These are phyloP conservation scores for Rhinogobio ventralis DNA, from an alignment of 2,797 vertebrate species.

Conservation along the genomic window DNA sequence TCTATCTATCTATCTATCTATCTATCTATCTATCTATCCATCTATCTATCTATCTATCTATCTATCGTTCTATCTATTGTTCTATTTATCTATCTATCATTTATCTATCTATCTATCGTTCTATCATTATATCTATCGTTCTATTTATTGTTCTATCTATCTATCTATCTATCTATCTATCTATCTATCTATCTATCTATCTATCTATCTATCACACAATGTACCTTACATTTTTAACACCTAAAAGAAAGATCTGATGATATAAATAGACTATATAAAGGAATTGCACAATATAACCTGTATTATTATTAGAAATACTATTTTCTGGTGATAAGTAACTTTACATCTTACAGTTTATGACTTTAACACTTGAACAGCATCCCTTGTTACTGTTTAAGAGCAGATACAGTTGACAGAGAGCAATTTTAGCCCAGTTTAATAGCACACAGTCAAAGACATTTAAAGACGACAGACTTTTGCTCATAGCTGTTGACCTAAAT, in stretches of 20 bases:
- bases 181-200: background rate
- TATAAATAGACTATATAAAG: background rate
- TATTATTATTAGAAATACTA: background rate
- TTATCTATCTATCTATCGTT: background rate
- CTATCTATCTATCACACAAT: too few relatives aligned
- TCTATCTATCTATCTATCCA: background rate
- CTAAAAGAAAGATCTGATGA: background rate
- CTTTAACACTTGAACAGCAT: constrained; percentile 1
- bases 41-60: background rate
- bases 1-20: background rate
- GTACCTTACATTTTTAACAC: background rate
- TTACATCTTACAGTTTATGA: background rate
- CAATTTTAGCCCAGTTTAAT: constrained; percentile 25
- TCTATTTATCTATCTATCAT: background rate
- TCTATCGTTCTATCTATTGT: background rate
- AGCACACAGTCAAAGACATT: constrained; percentile 37
- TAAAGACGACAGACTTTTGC: constrained; percentile 44
- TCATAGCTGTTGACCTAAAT: constrained; percentile 57
- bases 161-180: too few relatives aligned
- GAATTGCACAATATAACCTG: background rate
- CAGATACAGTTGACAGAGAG: background rate
- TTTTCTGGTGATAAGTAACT: background rate
- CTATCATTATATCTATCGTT: background rate
- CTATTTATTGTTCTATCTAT: too few relatives aligned
- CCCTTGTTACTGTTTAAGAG: constrained; percentile 19